Percentiles rank a stretch among this genome's conserved stretches.
Conservation (phyloP, 2,888 invertebrate genomes). For the Parthenolecanium corni region DNA sequence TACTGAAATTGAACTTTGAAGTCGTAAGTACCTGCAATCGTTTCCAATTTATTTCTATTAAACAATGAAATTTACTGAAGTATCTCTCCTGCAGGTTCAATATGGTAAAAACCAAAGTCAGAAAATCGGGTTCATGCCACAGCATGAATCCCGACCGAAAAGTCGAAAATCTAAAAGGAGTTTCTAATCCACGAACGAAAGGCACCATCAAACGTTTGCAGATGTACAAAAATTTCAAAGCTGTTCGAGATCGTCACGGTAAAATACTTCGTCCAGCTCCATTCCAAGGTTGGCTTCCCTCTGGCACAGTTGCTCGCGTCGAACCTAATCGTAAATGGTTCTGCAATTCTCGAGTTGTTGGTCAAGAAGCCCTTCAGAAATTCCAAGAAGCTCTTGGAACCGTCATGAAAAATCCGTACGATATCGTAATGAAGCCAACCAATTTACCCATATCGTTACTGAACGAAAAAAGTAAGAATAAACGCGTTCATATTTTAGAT, state of each 20-base stretch:
- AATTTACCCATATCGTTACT: constrained; percentile 86
- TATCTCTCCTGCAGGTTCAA: too few relatives aligned
- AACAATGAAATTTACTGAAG: too few relatives aligned
- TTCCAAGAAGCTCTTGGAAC: constrained; percentile 91
- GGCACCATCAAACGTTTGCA: constrained; percentile 90
- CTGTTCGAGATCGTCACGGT: constrained; percentile 66
- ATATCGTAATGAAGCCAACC: constrained; percentile 94
- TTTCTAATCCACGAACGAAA: constrained; percentile 73
- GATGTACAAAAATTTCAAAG: constrained; percentile 97
- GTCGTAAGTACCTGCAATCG: too few relatives aligned
- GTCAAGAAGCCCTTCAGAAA: constrained; percentile 77
- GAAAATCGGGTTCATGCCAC: constrained; percentile 42
- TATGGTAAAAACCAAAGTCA: not conserved
- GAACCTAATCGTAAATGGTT: constrained; percentile 99
- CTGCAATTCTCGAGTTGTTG: constrained; percentile 93
- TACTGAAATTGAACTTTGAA: too few relatives aligned
- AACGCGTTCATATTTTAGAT: constrained; percentile 86
- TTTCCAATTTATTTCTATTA: too few relatives aligned
- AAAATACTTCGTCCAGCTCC: constrained; percentile 91
- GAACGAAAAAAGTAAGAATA: constrained; percentile 81
- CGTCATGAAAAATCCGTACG: constrained; percentile 90
- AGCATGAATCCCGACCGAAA: constrained; percentile 90
- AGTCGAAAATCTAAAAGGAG: constrained; percentile 65
- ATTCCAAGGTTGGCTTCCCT: constrained; percentile 72
- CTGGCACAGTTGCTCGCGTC: constrained; percentile 85